These are phyloP conservation scores for Enteromius fasciolatus DNA, from an alignment of 2,797 vertebrate genomes.

Conservation along the genomic window DNA sequence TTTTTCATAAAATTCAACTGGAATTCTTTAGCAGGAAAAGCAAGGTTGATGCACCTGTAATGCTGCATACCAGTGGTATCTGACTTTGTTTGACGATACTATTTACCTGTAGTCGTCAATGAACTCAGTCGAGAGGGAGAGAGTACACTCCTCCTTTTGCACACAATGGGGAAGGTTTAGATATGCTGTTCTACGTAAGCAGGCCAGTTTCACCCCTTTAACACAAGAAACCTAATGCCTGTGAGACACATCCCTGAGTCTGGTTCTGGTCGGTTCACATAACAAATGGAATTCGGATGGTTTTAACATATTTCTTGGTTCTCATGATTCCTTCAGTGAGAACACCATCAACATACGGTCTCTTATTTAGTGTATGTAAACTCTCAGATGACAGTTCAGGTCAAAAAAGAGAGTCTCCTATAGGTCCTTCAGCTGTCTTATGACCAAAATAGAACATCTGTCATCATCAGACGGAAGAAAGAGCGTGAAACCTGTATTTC, in stretches of 20 bases:
- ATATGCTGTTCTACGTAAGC: conserved; percentile 42
- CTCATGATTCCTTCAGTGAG: neutral
- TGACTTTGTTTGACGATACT: conserved; percentile 39
- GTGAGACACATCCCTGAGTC: conserved; percentile 43
- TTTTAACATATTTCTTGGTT: neutral
- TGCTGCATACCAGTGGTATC: conserved; percentile 51
- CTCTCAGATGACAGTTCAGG: neutral
- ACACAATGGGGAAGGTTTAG: conserved; percentile 51
- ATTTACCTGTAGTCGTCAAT: conserved; percentile 50
- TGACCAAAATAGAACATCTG: neutral
- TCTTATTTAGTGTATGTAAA: conserved; percentile 18
- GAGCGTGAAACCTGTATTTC: conserved; percentile 33
- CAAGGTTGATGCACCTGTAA: conserved; percentile 53
- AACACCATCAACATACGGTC: neutral
- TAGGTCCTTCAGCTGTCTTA: conserved; percentile 1
- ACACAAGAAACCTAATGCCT: conserved; percentile 55
- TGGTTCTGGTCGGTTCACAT: conserved; percentile 42
- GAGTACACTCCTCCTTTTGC: conserved; percentile 54
- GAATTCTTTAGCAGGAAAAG: conserved; percentile 42
- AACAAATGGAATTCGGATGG: conserved; percentile 45
- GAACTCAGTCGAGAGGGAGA: conserved; percentile 47
- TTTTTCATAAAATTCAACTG: neutral
- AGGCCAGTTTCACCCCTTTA: conserved; percentile 55
- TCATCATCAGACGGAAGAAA: neutral
- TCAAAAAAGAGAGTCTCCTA: neutral